Conservation (phyloP, 2,888 invertebrate genomes). For the Chrysodeixis includens region DNA sequence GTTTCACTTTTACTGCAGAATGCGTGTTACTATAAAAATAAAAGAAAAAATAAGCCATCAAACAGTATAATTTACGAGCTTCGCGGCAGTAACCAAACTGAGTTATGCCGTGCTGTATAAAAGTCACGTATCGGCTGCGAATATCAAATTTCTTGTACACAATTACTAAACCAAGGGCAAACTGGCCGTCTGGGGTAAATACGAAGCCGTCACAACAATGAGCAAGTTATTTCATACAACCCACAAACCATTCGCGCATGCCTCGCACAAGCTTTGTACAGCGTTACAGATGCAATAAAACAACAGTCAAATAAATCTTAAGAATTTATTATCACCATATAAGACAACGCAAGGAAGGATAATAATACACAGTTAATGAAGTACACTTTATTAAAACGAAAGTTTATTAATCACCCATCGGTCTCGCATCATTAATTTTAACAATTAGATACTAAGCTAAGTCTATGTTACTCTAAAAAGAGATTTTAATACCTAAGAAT, state of each 20-base stretch:
- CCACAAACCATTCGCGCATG: slow-evolving; percentile 54
- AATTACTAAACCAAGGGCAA: slow-evolving; percentile 37
- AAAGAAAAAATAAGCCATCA: slow-evolving; percentile 49
- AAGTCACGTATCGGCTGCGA: slow-evolving; percentile 40
- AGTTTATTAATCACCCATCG: slow-evolving; percentile 57
- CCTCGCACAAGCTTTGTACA: slow-evolving; percentile 68
- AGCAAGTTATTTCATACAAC: slow-evolving; percentile 43
- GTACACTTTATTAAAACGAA: slow-evolving; percentile 72
- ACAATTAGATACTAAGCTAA: slow-evolving; percentile 69
- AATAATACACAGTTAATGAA: slow-evolving; percentile 61
- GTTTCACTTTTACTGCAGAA: slow-evolving; percentile 44
- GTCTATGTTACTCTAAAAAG: slow-evolving; percentile 69
- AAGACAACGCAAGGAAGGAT: slow-evolving; percentile 63
- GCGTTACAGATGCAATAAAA: slow-evolving; percentile 81
- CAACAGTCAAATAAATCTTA: slow-evolving; percentile 72
- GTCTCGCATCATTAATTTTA: slow-evolving; percentile 55
- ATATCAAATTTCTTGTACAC: slow-evolving; percentile 53
- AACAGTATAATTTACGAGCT: slow-evolving; percentile 41
- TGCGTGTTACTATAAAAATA: slow-evolving; percentile 41
- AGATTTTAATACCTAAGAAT: slow-evolving; percentile 62
- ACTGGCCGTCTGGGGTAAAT: slow-evolving; percentile 6
- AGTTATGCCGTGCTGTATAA: slow-evolving; percentile 44
- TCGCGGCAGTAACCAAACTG: slow-evolving; percentile 26
- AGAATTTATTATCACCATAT: slow-evolving; percentile 76
- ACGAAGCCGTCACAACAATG: slow-evolving; percentile 20